phyloP scores from a whole-genome alignment of 1,140 invertebrate genomes.

The Thaumatotibia leucotreta region DNA sequence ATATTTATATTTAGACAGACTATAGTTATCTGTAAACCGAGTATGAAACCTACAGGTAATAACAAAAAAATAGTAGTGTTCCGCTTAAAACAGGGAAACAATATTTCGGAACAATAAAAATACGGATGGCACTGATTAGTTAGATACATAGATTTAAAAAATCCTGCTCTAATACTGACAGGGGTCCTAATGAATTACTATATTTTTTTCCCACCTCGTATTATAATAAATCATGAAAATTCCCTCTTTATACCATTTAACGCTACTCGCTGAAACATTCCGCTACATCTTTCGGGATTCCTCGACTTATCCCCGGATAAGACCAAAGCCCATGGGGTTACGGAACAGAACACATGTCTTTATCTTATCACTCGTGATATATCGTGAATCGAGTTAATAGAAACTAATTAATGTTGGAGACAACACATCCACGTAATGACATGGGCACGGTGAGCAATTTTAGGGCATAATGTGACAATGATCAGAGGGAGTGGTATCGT shows the following conservation, averaged over 20 bases:
- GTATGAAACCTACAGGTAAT: too few relatives aligned
- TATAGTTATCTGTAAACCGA: too few relatives aligned
- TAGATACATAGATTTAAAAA: too few relatives aligned
- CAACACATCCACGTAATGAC: not conserved
- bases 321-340: not conserved
- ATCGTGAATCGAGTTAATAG: not conserved
- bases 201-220: not conserved
- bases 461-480: not conserved
- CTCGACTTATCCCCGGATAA: not conserved
- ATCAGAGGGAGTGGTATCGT: not conserved
- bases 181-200: too few relatives aligned
- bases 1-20: too few relatives aligned
- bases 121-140: too few relatives aligned
- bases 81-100: too few relatives aligned
- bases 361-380: not conserved
- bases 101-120: too few relatives aligned
- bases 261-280: not conserved
- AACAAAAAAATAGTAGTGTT: too few relatives aligned
- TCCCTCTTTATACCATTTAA: not conserved
- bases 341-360: not conserved
- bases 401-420: not conserved
- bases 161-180: too few relatives aligned
- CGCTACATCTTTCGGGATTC: not conserved
- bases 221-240: not conserved
- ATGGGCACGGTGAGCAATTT: not conserved